A percentile compares a stretch with the other conserved stretches of the same genome.
These are phyloP conservation scores for Acanthococcus lagerstroemiae DNA, from an alignment of 2,888 invertebrate genomes.

Conservation along the genomic window DNA sequence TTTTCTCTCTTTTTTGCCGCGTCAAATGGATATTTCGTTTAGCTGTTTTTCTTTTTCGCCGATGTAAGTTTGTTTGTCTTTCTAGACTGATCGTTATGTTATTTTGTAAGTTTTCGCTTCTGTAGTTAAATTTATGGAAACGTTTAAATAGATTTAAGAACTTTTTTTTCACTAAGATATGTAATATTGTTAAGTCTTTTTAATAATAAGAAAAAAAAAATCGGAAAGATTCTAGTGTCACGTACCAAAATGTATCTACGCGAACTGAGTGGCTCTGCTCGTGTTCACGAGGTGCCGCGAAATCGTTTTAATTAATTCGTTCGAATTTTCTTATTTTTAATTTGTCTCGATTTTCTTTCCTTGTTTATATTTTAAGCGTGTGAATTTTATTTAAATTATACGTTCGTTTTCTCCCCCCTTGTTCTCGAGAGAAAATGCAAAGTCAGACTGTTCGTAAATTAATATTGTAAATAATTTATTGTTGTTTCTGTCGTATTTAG, in stretches of 20 bases:
- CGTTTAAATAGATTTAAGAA: not conserved
- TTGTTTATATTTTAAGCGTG: conserved; percentile 12
- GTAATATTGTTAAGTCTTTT: not conserved
- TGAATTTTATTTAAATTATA: conserved; percentile 15
- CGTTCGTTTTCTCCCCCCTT: not conserved
- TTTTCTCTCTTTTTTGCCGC: conserved; percentile 17
- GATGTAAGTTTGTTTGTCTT: conserved; percentile 22
- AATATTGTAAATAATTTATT: conserved; percentile 12
- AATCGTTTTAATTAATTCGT: not conserved
- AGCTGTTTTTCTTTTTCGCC: conserved; percentile 13
- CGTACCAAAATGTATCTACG: too few species aligned
- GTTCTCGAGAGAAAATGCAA: conserved; percentile 5
- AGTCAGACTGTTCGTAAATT: conserved; percentile 28
- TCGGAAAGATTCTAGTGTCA: too few species aligned
- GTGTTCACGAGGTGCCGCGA: not conserved
- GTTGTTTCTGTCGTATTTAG: not conserved
- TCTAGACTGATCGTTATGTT: conserved; percentile 27
- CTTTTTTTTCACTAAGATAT: not conserved
- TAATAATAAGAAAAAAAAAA: not conserved
- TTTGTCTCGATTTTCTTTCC: not conserved
- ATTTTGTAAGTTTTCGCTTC: conserved; percentile 23
- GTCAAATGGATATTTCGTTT: conserved; percentile 16
- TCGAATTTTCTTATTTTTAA: not conserved
- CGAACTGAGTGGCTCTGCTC: too few species aligned
- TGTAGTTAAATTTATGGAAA: conserved; percentile 24